phyloP scores from a whole-genome alignment of 2,888 invertebrate genomes.

The Lithophane leautieri region DNA sequence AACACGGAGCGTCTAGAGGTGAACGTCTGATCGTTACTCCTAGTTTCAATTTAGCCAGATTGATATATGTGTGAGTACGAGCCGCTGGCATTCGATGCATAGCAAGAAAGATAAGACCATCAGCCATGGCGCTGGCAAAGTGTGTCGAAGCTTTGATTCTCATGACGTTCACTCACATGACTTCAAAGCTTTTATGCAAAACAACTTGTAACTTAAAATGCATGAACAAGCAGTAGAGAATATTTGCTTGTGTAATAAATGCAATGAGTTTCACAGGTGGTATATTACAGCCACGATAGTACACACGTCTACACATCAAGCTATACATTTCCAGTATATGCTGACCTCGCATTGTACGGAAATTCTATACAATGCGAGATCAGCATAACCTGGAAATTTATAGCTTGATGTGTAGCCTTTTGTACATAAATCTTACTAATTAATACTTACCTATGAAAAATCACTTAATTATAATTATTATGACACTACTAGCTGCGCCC shows the following conservation, averaged over 20 bases:
- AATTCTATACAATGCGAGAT: no score
- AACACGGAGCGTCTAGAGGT: not conserved
- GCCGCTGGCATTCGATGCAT: not conserved
- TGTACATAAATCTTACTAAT: slow-evolving; percentile 14
- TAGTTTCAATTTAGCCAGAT: not conserved
- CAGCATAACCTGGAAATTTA: no score
- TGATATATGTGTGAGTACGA: not conserved
- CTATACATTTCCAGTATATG: no score
- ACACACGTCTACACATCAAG: not conserved
- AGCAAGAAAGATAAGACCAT: slow-evolving; percentile 1
- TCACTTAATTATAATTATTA: slow-evolving; percentile 37
- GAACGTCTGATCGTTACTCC: not conserved
- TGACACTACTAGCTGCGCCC: slow-evolving; percentile 23
- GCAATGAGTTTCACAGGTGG: slow-evolving; percentile 15
- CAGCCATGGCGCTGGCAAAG: not conserved
- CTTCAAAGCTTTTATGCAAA: not conserved
- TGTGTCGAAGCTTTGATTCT: not conserved
- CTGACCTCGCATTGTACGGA: no score
- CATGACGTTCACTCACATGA: not conserved
- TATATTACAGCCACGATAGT: slow-evolving; percentile 15
- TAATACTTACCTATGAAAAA: slow-evolving; percentile 24
- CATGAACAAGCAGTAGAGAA: slow-evolving; percentile 2
- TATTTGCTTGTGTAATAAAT: slow-evolving; percentile 22
- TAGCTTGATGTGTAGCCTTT: no score
- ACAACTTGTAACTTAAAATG: not conserved